These are phyloP conservation scores for Orestias chungarensis DNA, from an alignment of 2,797 vertebrate genomes.

Conservation along the genomic window DNA sequence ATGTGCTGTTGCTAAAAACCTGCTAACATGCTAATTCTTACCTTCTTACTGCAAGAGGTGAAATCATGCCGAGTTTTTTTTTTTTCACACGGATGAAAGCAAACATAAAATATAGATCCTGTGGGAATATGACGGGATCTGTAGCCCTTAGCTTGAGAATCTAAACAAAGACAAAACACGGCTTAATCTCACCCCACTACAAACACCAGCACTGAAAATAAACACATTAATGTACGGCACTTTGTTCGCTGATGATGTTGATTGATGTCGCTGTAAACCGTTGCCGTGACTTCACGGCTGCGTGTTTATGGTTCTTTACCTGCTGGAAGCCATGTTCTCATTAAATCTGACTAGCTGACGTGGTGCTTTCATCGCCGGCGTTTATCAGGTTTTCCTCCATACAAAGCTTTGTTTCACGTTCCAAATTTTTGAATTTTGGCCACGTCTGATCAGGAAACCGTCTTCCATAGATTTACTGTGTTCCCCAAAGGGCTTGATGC, in stretches of 20 bases:
- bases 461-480: too few relatives aligned
- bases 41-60: slow-evolving; percentile 21
- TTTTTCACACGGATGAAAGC: slow-evolving; percentile 8
- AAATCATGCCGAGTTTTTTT: slow-evolving; percentile 24
- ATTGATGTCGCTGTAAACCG: too few relatives aligned
- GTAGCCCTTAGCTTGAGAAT: not conserved
- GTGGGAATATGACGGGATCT: slow-evolving; percentile 6
- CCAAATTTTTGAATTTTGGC: too few relatives aligned
- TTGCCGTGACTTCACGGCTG: too few relatives aligned
- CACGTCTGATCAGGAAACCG: too few relatives aligned
- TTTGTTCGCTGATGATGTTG: too few relatives aligned
- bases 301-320: not conserved
- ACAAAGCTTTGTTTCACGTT: too few relatives aligned
- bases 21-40: slow-evolving; percentile 61
- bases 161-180: slow-evolving; percentile 6
- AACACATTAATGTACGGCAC: too few relatives aligned
- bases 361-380: too few relatives aligned
- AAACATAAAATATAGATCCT: slow-evolving; percentile 21
- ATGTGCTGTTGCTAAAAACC: slow-evolving; percentile 54
- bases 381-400: not conserved
- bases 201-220: not conserved
- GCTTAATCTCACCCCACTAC: not conserved
- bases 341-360: too few relatives aligned
- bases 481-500: too few relatives aligned
- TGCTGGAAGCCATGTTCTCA: not conserved